Conservation (phyloP, 2,797 vertebrate genomes). For the Serranus cabrilla region DNA sequence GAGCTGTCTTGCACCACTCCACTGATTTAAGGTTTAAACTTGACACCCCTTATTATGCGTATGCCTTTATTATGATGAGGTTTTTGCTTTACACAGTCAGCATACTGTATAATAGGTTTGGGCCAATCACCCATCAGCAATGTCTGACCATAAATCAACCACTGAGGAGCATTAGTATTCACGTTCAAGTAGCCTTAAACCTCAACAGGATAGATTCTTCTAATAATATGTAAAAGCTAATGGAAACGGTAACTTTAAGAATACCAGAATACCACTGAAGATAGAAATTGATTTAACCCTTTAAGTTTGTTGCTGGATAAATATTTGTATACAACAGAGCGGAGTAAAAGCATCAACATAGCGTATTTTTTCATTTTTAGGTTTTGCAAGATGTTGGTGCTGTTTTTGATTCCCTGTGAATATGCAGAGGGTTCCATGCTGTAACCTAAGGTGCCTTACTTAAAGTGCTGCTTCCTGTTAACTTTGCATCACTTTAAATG, state of each 20-base stretch:
- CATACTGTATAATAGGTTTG: neutral
- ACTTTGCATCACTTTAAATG: conserved; percentile 14
- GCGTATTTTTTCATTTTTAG: conserved; percentile 8
- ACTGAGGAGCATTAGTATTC: neutral
- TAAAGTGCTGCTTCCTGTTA: conserved; percentile 28
- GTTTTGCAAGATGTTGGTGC: conserved; percentile 24
- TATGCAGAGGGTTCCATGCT: conserved; percentile 27
- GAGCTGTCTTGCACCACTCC: neutral
- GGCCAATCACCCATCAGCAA: no score
- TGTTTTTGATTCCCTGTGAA: conserved; percentile 17
- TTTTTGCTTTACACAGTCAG: neutral
- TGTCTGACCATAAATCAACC: no score
- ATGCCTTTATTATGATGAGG: neutral
- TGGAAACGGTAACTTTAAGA: no score
- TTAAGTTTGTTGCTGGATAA: neutral
- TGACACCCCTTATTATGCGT: neutral
- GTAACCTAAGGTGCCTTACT: conserved; percentile 70
- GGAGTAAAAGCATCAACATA: conserved; percentile 4
- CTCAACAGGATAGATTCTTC: neutral
- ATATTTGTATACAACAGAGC: neutral
- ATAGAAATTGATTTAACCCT: neutral
- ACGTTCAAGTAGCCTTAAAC: conserved; percentile 7
- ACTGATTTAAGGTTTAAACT: neutral
- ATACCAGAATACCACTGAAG: neutral
- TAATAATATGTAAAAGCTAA: neutral